Conservation (phyloP, 2,797 vertebrate genomes). For the Hafferia zeledoni region DNA sequence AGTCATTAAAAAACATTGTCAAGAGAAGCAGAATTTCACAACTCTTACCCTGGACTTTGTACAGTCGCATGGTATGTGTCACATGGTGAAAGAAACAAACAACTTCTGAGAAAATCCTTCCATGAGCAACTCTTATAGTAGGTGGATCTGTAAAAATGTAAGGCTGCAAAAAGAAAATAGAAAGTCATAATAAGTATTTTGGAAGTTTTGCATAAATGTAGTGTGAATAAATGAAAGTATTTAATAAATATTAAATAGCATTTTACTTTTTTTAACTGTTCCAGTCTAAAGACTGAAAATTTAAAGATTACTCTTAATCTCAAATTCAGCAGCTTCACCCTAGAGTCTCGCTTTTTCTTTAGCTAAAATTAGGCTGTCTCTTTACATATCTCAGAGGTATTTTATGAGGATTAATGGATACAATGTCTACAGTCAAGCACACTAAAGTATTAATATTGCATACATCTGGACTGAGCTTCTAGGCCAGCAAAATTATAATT, state of each 20-base stretch:
- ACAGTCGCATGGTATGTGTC: slow-evolving; percentile 85
- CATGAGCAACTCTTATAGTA: slow-evolving; percentile 82
- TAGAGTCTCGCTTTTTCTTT: neutral
- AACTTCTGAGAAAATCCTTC: slow-evolving; percentile 88
- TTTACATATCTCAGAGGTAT: neutral
- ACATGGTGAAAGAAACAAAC: slow-evolving; percentile 85
- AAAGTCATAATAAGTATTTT: neutral
- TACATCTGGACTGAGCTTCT: neutral
- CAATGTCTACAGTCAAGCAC: neutral
- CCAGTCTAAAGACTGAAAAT: neutral
- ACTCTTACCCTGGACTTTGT: slow-evolving; percentile 84
- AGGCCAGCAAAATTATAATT: neutral
- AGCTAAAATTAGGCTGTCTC: neutral
- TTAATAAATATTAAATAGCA: neutral
- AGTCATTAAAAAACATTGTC: neutral
- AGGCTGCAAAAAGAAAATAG: slow-evolving; percentile 68
- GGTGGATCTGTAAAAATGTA: slow-evolving; percentile 80
- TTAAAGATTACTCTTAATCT: neutral
- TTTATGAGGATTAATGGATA: neutral
- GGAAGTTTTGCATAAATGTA: neutral
- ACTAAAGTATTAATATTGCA: neutral
- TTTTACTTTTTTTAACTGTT: neutral
- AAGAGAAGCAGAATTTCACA: neutral
- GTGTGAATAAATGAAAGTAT: neutral
- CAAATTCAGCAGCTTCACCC: neutral